Evolutionary conservation across 2,113 vertebrate genomes (phyloP).

Genomic region (Poeciliopsis occidentalis): DNA sequence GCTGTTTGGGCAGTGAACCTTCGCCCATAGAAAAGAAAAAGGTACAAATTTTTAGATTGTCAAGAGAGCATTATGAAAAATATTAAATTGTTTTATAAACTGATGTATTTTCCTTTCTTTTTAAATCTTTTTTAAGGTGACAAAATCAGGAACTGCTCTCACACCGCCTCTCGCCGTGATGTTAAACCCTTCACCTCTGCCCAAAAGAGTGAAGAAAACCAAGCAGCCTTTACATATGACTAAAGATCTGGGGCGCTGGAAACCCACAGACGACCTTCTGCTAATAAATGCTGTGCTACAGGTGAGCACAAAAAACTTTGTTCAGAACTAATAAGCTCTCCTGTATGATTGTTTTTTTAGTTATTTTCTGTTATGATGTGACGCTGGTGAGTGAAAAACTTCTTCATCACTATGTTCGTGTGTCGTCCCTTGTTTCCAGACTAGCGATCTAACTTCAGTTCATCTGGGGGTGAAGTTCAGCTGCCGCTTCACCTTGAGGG

Average conservation of each 20-base stretch:
- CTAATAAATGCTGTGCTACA: constrained; percentile 94
- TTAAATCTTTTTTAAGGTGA: constrained; percentile 74
- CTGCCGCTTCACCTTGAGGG: constrained; percentile 92
- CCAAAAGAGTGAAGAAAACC: constrained; percentile 94
- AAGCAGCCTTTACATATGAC: constrained; percentile 94
- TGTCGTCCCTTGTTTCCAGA: constrained; percentile 74
- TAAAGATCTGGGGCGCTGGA: constrained; percentile 95
- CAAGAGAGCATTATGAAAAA: background rate
- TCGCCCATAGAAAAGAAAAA: constrained; percentile 93
- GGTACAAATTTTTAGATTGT: constrained; percentile 69
- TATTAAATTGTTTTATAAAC: background rate
- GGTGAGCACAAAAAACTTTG: constrained; percentile 67
- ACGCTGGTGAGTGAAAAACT: background rate
- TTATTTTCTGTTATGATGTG: constrained; percentile 2
- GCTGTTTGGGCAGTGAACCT: constrained; percentile 84
- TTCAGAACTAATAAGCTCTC: background rate
- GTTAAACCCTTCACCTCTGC: constrained; percentile 81
- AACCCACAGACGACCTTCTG: constrained; percentile 91
- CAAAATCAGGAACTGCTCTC: constrained; percentile 84
- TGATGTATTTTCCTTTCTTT: background rate
- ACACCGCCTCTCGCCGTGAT: constrained; percentile 84
- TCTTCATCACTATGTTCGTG: background rate
- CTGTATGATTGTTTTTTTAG: background rate
- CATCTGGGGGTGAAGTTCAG: constrained; percentile 97
- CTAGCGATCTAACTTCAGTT: constrained; percentile 91